Conservation (phyloP, 2,113 vertebrate species). For the Terrapene triunguis region DNA sequence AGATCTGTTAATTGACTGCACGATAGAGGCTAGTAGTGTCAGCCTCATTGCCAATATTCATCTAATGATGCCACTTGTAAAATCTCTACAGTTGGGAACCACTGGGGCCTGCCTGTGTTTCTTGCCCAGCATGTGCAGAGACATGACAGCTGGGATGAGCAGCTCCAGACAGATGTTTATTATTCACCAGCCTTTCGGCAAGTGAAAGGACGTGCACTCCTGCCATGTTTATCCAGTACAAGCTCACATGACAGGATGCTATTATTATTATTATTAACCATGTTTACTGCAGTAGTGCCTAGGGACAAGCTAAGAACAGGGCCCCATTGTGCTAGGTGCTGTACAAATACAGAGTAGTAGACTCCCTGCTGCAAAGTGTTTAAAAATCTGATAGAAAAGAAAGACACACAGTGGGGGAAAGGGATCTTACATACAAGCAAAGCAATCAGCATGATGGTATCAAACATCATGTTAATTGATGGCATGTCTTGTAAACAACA, state of each 20-base stretch:
- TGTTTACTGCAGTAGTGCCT: background rate
- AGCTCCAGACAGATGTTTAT: background rate
- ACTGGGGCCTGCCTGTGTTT: background rate
- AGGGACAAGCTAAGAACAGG: background rate
- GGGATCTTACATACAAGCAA: background rate
- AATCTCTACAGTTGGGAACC: background rate
- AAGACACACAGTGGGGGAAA: background rate
- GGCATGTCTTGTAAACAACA: background rate
- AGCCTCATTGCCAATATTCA: background rate
- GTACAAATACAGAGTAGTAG: background rate
- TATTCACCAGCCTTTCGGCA: background rate
- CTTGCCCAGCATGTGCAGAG: rapidly evolving
- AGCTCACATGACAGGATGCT: background rate
- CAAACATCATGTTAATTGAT: background rate
- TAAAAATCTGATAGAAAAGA: background rate
- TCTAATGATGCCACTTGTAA: background rate
- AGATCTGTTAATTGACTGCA: background rate
- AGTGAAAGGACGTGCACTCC: background rate
- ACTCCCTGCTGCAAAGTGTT: background rate
- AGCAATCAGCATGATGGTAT: background rate
- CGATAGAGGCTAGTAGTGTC: background rate
- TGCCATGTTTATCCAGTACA: background rate
- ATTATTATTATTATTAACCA: background rate
- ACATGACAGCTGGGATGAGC: background rate
- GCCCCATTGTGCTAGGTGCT: background rate